phyloP scores from a whole-genome alignment of 2,113 vertebrate species.

The Pelecanus crispus region DNA sequence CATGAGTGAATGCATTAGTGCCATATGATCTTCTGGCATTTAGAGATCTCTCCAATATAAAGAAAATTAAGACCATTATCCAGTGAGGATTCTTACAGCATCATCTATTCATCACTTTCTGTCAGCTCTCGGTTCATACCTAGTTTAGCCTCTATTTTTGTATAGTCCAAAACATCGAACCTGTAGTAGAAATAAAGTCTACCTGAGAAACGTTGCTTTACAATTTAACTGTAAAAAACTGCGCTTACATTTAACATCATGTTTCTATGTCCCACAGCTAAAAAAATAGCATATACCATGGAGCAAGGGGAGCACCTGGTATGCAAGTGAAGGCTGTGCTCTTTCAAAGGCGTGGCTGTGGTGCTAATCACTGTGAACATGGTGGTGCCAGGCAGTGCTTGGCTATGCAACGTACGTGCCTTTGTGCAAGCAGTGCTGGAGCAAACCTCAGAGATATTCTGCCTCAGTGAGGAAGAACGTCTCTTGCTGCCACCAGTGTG shows the following conservation, averaged over 20 bases:
- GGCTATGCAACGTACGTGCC: neutral
- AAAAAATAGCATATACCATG: neutral
- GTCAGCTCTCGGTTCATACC: neutral
- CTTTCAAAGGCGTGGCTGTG: neutral
- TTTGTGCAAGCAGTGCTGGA: neutral
- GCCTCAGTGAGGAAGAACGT: neutral
- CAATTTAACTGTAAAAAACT: neutral
- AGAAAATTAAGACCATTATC: neutral
- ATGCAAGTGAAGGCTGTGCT: neutral
- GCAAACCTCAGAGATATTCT: neutral
- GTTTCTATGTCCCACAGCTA: neutral
- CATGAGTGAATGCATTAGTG: neutral
- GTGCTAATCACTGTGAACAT: rapidly evolving
- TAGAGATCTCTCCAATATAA: neutral
- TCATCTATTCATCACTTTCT: neutral
- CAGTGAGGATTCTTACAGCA: neutral
- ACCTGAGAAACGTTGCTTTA: neutral
- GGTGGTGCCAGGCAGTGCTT: neutral
- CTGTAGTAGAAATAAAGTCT: neutral
- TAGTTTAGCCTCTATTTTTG: neutral
- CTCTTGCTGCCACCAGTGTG: neutral
- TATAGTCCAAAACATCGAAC: neutral
- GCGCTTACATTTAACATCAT: neutral
- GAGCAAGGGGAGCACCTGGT: neutral
- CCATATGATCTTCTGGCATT: neutral